Evolutionary conservation across 2,797 vertebrate genomes (phyloP), one percentile per base, ranked within the genome.

Genomic region (Babyrousa celebensis): DNA sequence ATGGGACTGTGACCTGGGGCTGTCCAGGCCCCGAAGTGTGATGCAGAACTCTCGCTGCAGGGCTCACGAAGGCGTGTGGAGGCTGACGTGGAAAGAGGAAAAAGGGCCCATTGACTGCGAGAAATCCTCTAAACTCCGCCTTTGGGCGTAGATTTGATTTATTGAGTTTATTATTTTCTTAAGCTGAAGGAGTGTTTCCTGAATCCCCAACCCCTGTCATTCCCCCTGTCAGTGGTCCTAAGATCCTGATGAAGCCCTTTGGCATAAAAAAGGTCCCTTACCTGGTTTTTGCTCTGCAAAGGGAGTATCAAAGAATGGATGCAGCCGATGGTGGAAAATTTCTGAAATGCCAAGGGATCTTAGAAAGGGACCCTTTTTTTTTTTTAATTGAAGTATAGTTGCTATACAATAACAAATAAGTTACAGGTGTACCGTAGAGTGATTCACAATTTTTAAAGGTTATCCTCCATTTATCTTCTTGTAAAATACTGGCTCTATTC

Each of bases 91-190:
- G 25, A 36, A 68, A 62, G 65, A 12, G 17, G 54, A 40, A 36
- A 14, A 25, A 70, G 17, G 1, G 6, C 72, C 80, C 58, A 18
- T 58, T 68, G 40, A 18, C 12, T 43, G 1, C 40, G 32, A 52
- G 85, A 48, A 78, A 79, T 54, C 36, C 40, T 18, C 1, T 27
- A 58, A 78, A 72, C 52, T 14, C 80, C 58, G 67, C 29, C 52
- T 80, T 89, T 79, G n/a, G 14, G 56, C 9, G 17, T 52, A 67
- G 72, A 43, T 60, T 27, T 89, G 54, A 54, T 68, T 95, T n/a
- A 62, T 4, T 29, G 48, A 79, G 20, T 43, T 91, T 72, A 54
- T 60, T 70, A 62, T 80, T 80, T 89, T 54, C 27, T 48, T 67
- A 63, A 75, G 40, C 32, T 12, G 2, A 56, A 58, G 68, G 72